Conservation (phyloP, 92 coral and sea anemone species). For the Epizoanthus rinbou region DNA sequence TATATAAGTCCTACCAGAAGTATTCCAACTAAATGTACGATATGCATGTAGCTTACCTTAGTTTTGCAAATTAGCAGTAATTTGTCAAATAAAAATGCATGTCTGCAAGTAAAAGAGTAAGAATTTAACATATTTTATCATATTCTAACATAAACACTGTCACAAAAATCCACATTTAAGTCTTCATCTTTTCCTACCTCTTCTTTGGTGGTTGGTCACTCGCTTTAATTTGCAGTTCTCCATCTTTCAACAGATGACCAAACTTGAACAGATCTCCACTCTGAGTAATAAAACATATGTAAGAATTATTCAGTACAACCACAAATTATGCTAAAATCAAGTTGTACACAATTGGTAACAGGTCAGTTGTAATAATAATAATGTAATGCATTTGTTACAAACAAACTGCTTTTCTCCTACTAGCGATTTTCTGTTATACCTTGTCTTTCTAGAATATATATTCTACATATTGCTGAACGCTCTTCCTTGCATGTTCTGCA, state of each 20-base stretch:
- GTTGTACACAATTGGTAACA: too few species aligned
- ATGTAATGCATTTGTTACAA: too few species aligned
- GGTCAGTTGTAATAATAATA: too few species aligned
- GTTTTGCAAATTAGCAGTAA: conserved; percentile 91
- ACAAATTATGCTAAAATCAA: too few species aligned
- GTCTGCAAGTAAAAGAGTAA: conserved; percentile 56
- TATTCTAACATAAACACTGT: neutral
- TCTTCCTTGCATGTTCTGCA: too few species aligned
- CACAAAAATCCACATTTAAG: neutral
- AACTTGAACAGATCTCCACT: conserved; percentile 73
- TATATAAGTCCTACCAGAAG: too few species aligned
- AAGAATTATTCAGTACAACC: neutral
- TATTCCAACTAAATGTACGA: too few species aligned
- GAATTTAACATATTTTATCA: neutral
- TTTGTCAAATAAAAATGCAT: conserved; percentile 92
- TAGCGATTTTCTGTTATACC: too few species aligned
- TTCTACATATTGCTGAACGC: too few species aligned
- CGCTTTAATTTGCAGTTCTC: conserved; percentile 90
- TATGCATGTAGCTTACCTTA: conserved; percentile 60
- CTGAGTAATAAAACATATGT: conserved; percentile 36
- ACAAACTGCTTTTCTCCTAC: too few species aligned
- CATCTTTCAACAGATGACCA: conserved; percentile 94
- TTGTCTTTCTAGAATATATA: too few species aligned
- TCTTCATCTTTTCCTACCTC: conserved; percentile 59
- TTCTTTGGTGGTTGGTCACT: conserved; percentile 94